Conservation (phyloP, 2,113 vertebrate genomes). For the Saguinus midas region DNA sequence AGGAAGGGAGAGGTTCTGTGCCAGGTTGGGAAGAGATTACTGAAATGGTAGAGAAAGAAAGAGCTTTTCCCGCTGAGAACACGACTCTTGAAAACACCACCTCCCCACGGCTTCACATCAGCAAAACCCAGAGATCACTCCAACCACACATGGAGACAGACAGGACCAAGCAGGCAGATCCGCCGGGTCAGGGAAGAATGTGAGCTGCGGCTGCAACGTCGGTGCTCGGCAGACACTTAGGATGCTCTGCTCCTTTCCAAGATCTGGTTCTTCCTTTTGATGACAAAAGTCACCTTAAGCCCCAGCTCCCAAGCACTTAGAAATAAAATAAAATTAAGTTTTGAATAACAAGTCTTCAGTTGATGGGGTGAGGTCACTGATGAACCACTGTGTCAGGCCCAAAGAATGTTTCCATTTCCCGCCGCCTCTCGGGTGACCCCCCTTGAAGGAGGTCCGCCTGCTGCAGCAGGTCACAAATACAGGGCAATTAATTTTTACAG, state of each 20-base stretch:
- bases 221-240: rapidly evolving
- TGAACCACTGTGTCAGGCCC: background rate
- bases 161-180: rapidly evolving
- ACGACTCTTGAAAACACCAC: rapidly evolving
- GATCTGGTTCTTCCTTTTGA: rapidly evolving
- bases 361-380: slow-evolving; percentile 27
- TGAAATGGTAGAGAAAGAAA: background rate
- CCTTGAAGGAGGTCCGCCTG: background rate
- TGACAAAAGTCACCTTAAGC: background rate
- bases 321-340: rapidly evolving
- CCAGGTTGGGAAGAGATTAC: background rate
- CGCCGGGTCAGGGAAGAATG: background rate
- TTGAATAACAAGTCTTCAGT: slow-evolving; percentile 19
- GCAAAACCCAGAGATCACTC: rapidly evolving
- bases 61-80: background rate
- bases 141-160: background rate
- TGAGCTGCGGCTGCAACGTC: rapidly evolving
- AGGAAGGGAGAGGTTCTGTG: background rate
- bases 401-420: slow-evolving; percentile 19
- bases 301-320: background rate
- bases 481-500: slow-evolving; percentile 17
- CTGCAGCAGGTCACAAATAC: background rate
- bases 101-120: rapidly evolving
- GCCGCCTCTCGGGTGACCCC: background rate
- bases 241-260: rapidly evolving